phyloP scores from a whole-genome alignment of 2,888 invertebrate genomes.

The Fabriciana adippe region DNA sequence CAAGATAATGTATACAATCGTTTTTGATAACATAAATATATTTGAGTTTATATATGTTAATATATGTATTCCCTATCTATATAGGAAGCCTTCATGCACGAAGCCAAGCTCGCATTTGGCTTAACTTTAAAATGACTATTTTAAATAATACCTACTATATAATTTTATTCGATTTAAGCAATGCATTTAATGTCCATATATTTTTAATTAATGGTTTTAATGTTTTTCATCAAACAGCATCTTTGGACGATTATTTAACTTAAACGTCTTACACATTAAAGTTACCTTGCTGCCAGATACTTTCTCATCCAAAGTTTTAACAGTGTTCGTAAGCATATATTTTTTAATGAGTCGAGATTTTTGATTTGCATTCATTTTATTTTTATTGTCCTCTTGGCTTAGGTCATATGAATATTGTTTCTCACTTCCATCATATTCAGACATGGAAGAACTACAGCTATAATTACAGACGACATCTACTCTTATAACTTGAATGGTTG shows the following conservation, averaged over 20 bases:
- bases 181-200: too few relatives aligned
- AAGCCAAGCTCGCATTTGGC: too few relatives aligned
- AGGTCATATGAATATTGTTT: slow-evolving; percentile 39
- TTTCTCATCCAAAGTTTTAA: slow-evolving; percentile 68
- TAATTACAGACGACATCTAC: slow-evolving; percentile 75
- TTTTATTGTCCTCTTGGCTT: slow-evolving; percentile 37
- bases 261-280: slow-evolving; percentile 73
- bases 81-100: too few relatives aligned
- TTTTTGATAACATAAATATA: too few relatives aligned
- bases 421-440: slow-evolving; percentile 55
- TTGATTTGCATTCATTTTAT: slow-evolving; percentile 48
- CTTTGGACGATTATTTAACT: slow-evolving; percentile 60
- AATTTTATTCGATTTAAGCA: too few relatives aligned
- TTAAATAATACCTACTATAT: too few relatives aligned
- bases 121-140: too few relatives aligned
- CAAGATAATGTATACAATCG: too few relatives aligned
- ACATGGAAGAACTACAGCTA: slow-evolving; percentile 50
- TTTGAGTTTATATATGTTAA: too few relatives aligned
- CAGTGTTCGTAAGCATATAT: slow-evolving; percentile 68
- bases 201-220: background rate
- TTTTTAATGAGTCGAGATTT: slow-evolving; percentile 60
- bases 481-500: slow-evolving; percentile 75
- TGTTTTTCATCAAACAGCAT: slow-evolving; percentile 34
- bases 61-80: too few relatives aligned
- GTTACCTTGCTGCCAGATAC: slow-evolving; percentile 72